Evolutionary conservation across 1,140 invertebrate species (phyloP).

Genomic region (Magallana ariakensis): DNA sequence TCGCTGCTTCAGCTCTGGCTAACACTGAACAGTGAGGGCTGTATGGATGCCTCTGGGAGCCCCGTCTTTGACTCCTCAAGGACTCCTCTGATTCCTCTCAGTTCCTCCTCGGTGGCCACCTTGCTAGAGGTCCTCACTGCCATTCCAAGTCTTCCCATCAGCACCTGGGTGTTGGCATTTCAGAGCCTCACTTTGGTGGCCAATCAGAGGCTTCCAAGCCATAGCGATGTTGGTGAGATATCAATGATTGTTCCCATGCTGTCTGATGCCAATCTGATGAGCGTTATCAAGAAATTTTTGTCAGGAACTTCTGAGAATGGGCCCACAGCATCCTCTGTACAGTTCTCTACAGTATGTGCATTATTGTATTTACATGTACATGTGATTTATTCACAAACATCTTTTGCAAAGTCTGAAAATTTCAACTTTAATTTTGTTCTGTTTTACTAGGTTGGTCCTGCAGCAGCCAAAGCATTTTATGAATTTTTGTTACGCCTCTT

Average conservation of each 20-base stretch:
- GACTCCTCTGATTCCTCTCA: slow-evolving; percentile 86
- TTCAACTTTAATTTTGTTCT: slow-evolving; percentile 41
- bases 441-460: slow-evolving; percentile 86
- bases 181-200: slow-evolving; percentile 82
- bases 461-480: slow-evolving; percentile 87
- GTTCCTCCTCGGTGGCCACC: slow-evolving; percentile 85
- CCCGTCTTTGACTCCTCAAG: slow-evolving; percentile 81
- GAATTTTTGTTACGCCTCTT: slow-evolving; percentile 87
- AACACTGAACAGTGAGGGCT: slow-evolving; percentile 84
- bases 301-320: slow-evolving; percentile 82
- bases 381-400: neutral
- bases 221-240: slow-evolving; percentile 31
- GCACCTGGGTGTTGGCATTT: slow-evolving; percentile 88
- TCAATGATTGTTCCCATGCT: slow-evolving; percentile 84
- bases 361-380: neutral
- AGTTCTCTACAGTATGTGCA: slow-evolving; percentile 65
- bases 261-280: slow-evolving; percentile 86
- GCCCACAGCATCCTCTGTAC: slow-evolving; percentile 64
- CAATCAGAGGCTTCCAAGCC: slow-evolving; percentile 67
- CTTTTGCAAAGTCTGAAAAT: neutral
- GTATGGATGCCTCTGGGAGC: slow-evolving; percentile 56
- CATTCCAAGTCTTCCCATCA: slow-evolving; percentile 84
- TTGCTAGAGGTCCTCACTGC: slow-evolving; percentile 86
- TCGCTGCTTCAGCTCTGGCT: slow-evolving; percentile 91
- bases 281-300: slow-evolving; percentile 86